phyloP scores from a whole-genome alignment of 1,140 invertebrate genomes.

The Thrips palmi region DNA sequence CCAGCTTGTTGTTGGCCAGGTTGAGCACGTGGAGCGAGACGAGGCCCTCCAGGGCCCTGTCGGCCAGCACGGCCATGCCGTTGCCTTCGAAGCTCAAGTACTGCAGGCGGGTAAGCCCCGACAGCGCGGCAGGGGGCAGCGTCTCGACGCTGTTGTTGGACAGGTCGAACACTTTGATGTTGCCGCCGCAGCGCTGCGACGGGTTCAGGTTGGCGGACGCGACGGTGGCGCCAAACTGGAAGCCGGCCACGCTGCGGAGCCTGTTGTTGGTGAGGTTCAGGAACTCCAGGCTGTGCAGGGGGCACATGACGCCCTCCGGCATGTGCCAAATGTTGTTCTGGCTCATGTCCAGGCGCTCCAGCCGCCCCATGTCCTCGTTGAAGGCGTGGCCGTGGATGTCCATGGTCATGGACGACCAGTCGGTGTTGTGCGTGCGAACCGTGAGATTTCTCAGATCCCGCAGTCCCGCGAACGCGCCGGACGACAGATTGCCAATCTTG shows the following conservation, averaged over 20 bases:
- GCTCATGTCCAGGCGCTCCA: slow-evolving; percentile 65
- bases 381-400: slow-evolving; percentile 58
- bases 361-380: slow-evolving; percentile 45
- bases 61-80: slow-evolving; percentile 54
- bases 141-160: slow-evolving; percentile 68
- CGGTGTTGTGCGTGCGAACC: slow-evolving; percentile 70
- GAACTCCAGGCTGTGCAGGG: slow-evolving; percentile 51
- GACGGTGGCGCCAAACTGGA: slow-evolving; percentile 41
- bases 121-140: slow-evolving; percentile 54
- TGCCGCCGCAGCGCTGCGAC: slow-evolving; percentile 44
- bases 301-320: slow-evolving; percentile 65
- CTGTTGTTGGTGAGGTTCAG: slow-evolving; percentile 67
- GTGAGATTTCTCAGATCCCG: slow-evolving; percentile 66
- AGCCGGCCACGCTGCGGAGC: slow-evolving; percentile 53
- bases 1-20: slow-evolving; percentile 63
- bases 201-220: slow-evolving; percentile 34
- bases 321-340: slow-evolving; percentile 75
- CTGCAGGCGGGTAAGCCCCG: slow-evolving; percentile 41
- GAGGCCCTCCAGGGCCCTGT: slow-evolving; percentile 64
- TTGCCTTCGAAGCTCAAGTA: slow-evolving; percentile 46
- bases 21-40: slow-evolving; percentile 53
- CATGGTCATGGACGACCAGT: slow-evolving; percentile 69
- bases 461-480: slow-evolving; percentile 62
- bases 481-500: slow-evolving; percentile 72
- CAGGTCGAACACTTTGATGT: slow-evolving; percentile 54